phyloP scores from a whole-genome alignment of 2,797 vertebrate genomes.

The Nothura maculosa region DNA sequence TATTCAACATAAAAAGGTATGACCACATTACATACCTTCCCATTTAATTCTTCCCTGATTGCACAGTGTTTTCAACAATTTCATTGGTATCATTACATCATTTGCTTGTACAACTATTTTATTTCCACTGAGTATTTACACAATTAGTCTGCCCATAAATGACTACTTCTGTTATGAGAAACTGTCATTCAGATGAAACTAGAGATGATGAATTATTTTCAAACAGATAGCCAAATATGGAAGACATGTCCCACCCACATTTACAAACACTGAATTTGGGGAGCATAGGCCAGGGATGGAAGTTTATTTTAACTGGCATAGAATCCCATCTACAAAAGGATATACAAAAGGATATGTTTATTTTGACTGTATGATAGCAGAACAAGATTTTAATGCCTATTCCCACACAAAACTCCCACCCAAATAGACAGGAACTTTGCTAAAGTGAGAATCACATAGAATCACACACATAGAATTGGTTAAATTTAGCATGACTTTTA shows the following conservation, averaged over 20 bases:
- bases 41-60: not conserved
- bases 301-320: not conserved
- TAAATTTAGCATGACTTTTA: not conserved
- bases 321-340: not conserved
- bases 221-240: not conserved
- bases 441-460: not conserved
- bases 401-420: not conserved
- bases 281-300: not conserved
- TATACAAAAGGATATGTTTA: not conserved
- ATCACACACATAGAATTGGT: too few relatives aligned
- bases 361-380: not conserved
- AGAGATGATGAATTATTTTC: not conserved
- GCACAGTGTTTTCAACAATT: not conserved
- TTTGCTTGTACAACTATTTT: not conserved
- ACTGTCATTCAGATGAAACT: not conserved
- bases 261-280: not conserved
- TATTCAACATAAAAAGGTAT: not conserved
- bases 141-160: not conserved
- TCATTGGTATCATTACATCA: not conserved
- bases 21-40: not conserved
- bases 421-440: not conserved
- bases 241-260: not conserved
- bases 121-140: not conserved
- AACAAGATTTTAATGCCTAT: not conserved
- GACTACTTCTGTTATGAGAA: not conserved